phyloP scores from a whole-genome alignment of 2,113 vertebrate species.

The Vireo altiloquus region DNA sequence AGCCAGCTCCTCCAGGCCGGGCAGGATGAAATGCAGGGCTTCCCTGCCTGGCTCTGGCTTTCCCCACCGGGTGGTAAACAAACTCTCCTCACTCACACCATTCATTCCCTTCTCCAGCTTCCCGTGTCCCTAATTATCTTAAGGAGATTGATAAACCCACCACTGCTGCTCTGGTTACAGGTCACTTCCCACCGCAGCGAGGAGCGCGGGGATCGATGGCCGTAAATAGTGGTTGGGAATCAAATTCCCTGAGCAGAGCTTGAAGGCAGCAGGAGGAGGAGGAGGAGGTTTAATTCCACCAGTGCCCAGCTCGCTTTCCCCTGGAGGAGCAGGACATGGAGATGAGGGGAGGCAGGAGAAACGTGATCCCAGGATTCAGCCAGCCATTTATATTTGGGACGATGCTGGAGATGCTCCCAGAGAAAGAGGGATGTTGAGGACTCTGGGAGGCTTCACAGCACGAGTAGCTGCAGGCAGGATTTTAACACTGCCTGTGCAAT shows the following conservation, averaged over 20 bases:
- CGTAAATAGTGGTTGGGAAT: conserved; percentile 41
- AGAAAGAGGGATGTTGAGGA: background rate
- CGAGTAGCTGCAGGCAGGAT: background rate
- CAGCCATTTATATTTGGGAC: background rate
- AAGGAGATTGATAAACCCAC: conserved; percentile 52
- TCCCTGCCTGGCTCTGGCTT: background rate
- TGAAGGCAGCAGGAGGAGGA: background rate
- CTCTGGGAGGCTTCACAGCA: background rate
- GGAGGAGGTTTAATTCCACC: background rate
- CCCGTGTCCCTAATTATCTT: background rate
- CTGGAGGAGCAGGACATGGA: background rate
- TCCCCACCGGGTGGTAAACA: background rate
- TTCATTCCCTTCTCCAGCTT: background rate
- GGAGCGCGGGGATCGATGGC: conserved; percentile 48
- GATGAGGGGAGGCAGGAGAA: background rate
- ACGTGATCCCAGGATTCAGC: rapidly evolving
- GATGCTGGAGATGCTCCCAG: background rate
- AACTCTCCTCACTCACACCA: background rate
- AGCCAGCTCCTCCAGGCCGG: background rate
- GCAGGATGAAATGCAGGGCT: background rate
- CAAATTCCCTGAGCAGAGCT: conserved; percentile 32
- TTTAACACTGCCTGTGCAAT: background rate
- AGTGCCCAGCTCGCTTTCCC: background rate
- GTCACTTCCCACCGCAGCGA: conserved; percentile 19
- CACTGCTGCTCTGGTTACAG: conserved; percentile 29